Base-by-base conservation (phyloP, 2,888 invertebrate species). In the Yponomeuta sedellus region DNA sequence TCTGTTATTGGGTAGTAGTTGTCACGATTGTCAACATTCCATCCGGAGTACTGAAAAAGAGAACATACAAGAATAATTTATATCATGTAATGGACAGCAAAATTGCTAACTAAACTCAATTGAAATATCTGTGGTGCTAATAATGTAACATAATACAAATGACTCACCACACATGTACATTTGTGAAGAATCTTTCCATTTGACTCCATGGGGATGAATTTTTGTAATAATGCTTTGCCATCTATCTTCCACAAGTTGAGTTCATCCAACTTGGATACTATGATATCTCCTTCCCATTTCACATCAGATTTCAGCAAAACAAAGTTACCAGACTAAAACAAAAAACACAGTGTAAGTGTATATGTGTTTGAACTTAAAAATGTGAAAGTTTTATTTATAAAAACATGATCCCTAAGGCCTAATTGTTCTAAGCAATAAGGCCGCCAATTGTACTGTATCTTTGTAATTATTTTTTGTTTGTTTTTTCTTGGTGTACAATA, bases 191-290 rank as follows among this genome's bases (percentile, higher is more conserved):
- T 80, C 77, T 91, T 92, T 69, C 92, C 93, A 81, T 86, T 91
- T 69, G 92, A 91, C 78, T 93, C 92, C 85, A 93, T 92, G 52
- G 94, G 92, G 73, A 94, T 93, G 82, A 93, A 94, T 77, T 94
- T 94, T 77, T 94, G 94, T 73, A 94, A 79, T 76, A 94, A 88
- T 69, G 93, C 92, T 76, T 94, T 94, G 61, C 93, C 93, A 83
- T 94, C 94, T 70, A 94, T 93, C 84, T 93, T 93, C 94, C 94
- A 94, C 75, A 94, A 88, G 71, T 94, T 93, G 68, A 94, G 90
- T 75, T 92, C 92, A 88, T 89, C 88, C 79, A 91, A 74, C 70
- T 91, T 91, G 65, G 91, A 89, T 71, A 83, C 81, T 28, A 92
- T 92, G 69, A 91, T 92, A 66, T 91, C 91, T 66, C 93, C 93